Percentiles rank a stretch among this genome's conserved stretches.
Evolutionary conservation across 2,113 vertebrate species (phyloP).

Genomic region (Seriola rivoliana): DNA sequence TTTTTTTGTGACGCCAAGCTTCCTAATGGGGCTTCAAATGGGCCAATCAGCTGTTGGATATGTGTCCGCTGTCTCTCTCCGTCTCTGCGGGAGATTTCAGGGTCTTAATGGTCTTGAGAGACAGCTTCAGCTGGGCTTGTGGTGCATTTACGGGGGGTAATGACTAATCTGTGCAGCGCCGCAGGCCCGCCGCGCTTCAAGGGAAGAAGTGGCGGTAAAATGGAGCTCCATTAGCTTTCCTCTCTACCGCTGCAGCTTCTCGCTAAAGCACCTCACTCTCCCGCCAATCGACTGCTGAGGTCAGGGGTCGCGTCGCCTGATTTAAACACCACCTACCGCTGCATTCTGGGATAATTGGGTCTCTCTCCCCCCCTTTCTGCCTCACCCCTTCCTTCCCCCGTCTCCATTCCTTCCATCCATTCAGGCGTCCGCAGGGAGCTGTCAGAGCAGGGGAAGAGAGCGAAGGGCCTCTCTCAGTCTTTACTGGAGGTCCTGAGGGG

Average conservation of each 20-base stretch:
- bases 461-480: constrained; percentile 55
- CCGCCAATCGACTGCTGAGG: constrained; percentile 36
- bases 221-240: constrained; percentile 46
- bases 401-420: constrained; percentile 44
- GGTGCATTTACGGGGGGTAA: constrained; percentile 36
- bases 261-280: constrained; percentile 15
- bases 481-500: constrained; percentile 55
- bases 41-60: constrained; percentile 12
- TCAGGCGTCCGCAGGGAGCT: constrained; percentile 34
- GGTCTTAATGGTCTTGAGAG: constrained; percentile 58
- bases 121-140: constrained; percentile 23
- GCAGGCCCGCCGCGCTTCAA: background rate
- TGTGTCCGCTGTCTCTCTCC: background rate
- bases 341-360: constrained; percentile 75
- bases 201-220: constrained; percentile 9
- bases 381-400: background rate
- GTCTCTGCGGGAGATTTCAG: constrained; percentile 46
- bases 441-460: constrained; percentile 51
- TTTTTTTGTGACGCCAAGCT: background rate
- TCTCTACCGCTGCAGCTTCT: background rate
- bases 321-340: constrained; percentile 58
- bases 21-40: constrained; percentile 52
- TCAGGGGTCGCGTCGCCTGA: constrained; percentile 58
- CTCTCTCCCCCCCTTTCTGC: background rate
- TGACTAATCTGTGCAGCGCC: constrained; percentile 47